These are phyloP conservation scores for Blomia tropicalis DNA, from an alignment of 2,888 invertebrate genomes.

Conservation along the genomic window DNA sequence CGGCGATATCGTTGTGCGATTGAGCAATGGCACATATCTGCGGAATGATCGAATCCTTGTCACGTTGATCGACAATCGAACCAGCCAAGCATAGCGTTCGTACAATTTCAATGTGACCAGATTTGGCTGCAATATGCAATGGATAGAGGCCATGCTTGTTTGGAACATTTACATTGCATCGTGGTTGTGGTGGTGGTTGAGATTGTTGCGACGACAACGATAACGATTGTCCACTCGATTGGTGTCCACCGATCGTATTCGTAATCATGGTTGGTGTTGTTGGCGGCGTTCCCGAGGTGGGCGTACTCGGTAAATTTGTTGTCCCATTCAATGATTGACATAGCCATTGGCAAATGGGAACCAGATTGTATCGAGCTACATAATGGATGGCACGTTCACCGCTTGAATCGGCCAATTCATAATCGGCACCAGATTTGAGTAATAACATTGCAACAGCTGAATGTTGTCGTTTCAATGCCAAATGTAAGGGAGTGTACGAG, in stretches of 20 bases:
- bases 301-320: not conserved
- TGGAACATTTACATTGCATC: constrained; percentile 46
- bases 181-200: constrained; percentile 36
- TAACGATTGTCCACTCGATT: not conserved
- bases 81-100: constrained; percentile 53
- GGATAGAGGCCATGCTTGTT: constrained; percentile 49
- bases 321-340: constrained; percentile 36
- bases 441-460: constrained; percentile 44
- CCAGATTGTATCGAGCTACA: constrained; percentile 43
- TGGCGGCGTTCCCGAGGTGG: not conserved
- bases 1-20: constrained; percentile 44
- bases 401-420: constrained; percentile 40
- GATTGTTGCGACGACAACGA: not conserved
- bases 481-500: constrained; percentile 45
- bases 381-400: constrained; percentile 48
- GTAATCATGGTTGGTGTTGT: not conserved
- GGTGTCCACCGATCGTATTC: not conserved
- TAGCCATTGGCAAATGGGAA: constrained; percentile 44
- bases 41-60: constrained; percentile 47
- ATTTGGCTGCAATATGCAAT: constrained; percentile 50
- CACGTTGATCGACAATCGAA: constrained; percentile 50
- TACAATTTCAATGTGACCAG: constrained; percentile 53
- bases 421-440: constrained; percentile 46
- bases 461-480: constrained; percentile 45
- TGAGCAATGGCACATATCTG: constrained; percentile 60